Evolutionary conservation across 2,113 vertebrate genomes (phyloP).

Genomic region (Rhegmatorhina hoffmannsi): DNA sequence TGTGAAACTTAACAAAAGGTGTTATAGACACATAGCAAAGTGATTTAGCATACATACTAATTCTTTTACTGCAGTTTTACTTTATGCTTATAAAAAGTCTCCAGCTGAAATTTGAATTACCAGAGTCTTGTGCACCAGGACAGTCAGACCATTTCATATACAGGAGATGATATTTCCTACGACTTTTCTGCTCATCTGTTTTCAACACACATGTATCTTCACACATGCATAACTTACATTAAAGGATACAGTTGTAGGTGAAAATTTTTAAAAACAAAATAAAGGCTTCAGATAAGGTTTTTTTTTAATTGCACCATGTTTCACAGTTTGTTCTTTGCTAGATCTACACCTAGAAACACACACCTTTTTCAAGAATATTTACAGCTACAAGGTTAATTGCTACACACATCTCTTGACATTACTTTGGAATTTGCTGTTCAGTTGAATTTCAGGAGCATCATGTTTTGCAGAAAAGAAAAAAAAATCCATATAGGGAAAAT

Average conservation of each 20-base stretch:
- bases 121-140: background rate
- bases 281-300: background rate
- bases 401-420: background rate
- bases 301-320: background rate
- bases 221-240: background rate
- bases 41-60: background rate
- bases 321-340: background rate
- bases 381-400: background rate
- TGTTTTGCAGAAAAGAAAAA: background rate
- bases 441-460: background rate
- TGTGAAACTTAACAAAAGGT: background rate
- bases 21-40: background rate
- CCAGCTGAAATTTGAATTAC: background rate
- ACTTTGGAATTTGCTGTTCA: background rate
- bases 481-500: background rate
- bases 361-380: background rate
- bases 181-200: background rate
- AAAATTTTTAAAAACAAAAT: background rate
- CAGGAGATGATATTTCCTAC: background rate
- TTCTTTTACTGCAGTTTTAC: background rate
- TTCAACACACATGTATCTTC: background rate
- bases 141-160: background rate
- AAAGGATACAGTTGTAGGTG: background rate
- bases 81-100: background rate
- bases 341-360: background rate